Evolutionary conservation across 2,888 invertebrate species (phyloP).

Genomic region (Metacarcinus magister): DNA sequence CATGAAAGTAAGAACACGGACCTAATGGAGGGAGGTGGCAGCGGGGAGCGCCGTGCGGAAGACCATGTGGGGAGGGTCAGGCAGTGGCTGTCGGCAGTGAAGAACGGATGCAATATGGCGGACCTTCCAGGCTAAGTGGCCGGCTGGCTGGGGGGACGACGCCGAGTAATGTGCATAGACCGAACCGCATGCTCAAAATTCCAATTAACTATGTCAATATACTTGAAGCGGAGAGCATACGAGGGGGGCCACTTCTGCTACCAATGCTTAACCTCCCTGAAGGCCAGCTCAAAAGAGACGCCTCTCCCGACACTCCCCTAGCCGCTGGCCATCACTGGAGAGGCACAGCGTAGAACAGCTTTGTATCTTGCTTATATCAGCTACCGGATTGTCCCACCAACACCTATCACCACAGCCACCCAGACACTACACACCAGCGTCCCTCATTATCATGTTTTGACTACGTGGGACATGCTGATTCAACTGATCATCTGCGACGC

Average conservation of each 20-base stretch:
- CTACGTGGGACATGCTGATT: neutral
- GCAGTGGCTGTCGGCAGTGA: neutral
- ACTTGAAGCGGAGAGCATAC: neutral
- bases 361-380: neutral
- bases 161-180: neutral
- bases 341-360: neutral
- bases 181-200: slow-evolving; percentile 27
- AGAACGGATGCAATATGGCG: neutral
- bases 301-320: neutral
- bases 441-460: neutral
- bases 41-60: neutral
- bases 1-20: neutral
- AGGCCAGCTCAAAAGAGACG: neutral
- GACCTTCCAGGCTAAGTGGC: neutral
- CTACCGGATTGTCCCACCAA: neutral
- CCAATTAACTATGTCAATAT: slow-evolving; percentile 45
- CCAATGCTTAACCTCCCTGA: neutral
- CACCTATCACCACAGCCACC: neutral
- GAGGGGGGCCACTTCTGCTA: neutral
- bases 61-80: neutral
- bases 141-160: neutral
- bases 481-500: neutral
- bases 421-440: neutral
- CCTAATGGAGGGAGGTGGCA: neutral
- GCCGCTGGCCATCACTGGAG: neutral